Percentiles rank a stretch among this genome's conserved stretches.
These are phyloP conservation scores for Hemiscyllium ocellatum DNA, from an alignment of 2,113 vertebrate genomes.

Conservation along the genomic window DNA sequence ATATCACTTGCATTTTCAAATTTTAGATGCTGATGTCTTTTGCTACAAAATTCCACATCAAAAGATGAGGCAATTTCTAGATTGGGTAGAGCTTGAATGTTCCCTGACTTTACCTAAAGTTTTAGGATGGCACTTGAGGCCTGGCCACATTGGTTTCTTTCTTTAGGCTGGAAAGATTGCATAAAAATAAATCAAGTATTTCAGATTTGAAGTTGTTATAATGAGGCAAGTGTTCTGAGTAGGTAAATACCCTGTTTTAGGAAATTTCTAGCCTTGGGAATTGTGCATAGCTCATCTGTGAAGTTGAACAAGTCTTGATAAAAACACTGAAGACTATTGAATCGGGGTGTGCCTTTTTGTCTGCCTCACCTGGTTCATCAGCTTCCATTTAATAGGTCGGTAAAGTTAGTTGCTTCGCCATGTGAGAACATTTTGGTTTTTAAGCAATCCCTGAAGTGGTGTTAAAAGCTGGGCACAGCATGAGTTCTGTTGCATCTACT, in stretches of 20 bases:
- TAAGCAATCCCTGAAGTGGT: neutral
- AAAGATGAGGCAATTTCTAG: neutral
- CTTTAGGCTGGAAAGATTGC: neutral
- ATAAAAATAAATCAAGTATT: neutral
- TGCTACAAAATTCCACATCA: neutral
- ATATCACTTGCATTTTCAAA: neutral
- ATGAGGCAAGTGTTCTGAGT: neutral
- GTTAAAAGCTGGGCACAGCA: neutral
- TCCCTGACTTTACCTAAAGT: neutral
- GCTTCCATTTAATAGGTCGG: neutral
- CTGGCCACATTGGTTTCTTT: neutral
- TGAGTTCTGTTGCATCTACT: neutral
- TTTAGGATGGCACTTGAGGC: neutral
- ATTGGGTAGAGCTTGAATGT: neutral
- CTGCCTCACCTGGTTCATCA: neutral
- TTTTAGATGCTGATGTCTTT: neutral
- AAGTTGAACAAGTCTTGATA: slow-evolving; percentile 7
- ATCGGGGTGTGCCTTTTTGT: slow-evolving; percentile 29
- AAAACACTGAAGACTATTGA: neutral
- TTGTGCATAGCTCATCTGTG: slow-evolving; percentile 3
- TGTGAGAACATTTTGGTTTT: neutral
- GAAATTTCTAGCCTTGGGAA: neutral
- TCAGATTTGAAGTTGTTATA: neutral
- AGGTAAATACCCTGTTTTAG: neutral
- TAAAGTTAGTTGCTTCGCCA: neutral